Conservation (phyloP, 2,113 vertebrate genomes). For the Megaceryle maxima region DNA sequence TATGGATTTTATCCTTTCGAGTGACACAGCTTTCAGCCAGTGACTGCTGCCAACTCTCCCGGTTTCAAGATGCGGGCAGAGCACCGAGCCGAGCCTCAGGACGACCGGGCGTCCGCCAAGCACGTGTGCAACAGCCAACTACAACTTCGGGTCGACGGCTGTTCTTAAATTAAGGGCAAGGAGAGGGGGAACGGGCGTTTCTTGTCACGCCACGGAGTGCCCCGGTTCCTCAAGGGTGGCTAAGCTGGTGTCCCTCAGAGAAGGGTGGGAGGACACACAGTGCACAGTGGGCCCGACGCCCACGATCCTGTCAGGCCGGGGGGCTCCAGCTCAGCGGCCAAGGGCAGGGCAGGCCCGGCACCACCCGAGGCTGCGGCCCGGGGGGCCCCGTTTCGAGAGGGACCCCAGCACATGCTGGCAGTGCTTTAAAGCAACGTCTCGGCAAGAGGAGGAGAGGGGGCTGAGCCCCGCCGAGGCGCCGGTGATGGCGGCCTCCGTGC, state of each 20-base stretch:
- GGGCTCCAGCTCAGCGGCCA: not conserved
- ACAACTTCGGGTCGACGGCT: accelerated
- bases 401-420: not conserved
- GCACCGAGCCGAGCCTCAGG: accelerated
- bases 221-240: not conserved
- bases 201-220: accelerated
- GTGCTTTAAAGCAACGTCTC: not conserved
- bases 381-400: accelerated
- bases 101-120: accelerated
- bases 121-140: accelerated
- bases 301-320: not conserved
- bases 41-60: not conserved
- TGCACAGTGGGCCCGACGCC: accelerated
- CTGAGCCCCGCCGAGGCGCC: not conserved
- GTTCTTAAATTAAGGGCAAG: not conserved
- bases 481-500: not conserved
- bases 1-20: accelerated
- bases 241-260: accelerated
- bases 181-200: not conserved
- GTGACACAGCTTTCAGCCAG: accelerated
- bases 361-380: not conserved
- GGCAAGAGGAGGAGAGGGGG: not conserved
- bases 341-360: not conserved
- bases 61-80: too few species aligned
- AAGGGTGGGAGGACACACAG: too few species aligned